These are phyloP conservation scores for Thyatira batis DNA, from an alignment of 2,888 invertebrate species.

Conservation along the genomic window DNA sequence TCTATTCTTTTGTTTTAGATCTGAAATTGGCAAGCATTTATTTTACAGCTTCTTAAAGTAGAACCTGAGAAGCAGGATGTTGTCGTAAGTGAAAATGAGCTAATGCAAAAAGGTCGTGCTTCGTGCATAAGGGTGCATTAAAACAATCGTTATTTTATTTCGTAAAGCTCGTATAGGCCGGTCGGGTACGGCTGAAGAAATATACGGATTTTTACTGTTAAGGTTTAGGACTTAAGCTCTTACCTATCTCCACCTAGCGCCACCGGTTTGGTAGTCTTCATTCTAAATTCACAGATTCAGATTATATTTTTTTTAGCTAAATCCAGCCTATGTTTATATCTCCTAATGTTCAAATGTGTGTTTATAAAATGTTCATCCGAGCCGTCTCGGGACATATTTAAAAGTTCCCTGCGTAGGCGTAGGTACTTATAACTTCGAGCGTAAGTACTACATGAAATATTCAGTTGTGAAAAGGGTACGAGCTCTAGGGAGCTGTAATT, in stretches of 20 bases:
- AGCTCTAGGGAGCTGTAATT: constrained; percentile 52
- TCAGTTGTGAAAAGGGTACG: constrained; percentile 46
- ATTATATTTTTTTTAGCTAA: neutral
- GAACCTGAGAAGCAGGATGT: too few species aligned
- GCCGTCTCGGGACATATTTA: neutral
- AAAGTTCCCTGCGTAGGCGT: neutral
- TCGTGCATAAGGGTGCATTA: too few species aligned
- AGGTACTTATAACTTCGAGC: constrained; percentile 11
- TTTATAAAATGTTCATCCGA: neutral
- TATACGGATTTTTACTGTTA: too few species aligned
- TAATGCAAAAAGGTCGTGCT: neutral
- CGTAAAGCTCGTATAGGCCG: too few species aligned
- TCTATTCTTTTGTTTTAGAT: too few species aligned
- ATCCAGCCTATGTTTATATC: too few species aligned
- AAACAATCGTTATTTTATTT: too few species aligned
- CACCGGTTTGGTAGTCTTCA: too few species aligned
- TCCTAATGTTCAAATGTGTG: neutral
- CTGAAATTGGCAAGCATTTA: neutral
- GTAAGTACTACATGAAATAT: constrained; percentile 49
- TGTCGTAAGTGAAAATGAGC: neutral
- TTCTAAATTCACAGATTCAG: neutral
- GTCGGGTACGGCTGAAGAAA: too few species aligned
- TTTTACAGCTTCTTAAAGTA: neutral
- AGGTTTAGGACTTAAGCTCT: too few species aligned
- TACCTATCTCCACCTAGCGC: too few species aligned